Conservation (phyloP, 2,113 vertebrate species). For the Misgurnus mizolepis region DNA sequence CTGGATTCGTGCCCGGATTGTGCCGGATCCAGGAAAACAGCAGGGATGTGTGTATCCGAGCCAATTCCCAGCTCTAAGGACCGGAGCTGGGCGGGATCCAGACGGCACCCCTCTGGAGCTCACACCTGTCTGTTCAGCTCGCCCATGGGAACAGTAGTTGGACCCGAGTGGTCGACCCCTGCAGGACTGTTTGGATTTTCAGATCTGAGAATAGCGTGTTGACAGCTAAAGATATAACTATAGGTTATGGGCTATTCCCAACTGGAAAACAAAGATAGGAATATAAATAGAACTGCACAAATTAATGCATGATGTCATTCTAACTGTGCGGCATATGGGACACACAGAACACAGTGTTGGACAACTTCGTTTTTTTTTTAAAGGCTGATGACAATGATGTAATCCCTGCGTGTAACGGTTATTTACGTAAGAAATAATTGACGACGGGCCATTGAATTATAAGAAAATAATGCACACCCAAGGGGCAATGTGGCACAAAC, state of each 20-base stretch:
- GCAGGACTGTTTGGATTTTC: slow-evolving; percentile 17
- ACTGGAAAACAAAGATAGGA: background rate
- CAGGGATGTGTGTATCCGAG: slow-evolving; percentile 49
- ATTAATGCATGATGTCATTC: slow-evolving; percentile 17
- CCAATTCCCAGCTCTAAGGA: slow-evolving; percentile 46
- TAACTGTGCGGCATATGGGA: slow-evolving; percentile 3
- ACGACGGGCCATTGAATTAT: too few relatives aligned
- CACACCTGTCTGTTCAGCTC: slow-evolving; percentile 50
- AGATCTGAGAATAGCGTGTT: slow-evolving; percentile 4
- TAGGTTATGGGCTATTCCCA: background rate
- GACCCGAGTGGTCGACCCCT: background rate
- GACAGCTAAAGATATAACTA: slow-evolving; percentile 11
- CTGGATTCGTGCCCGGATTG: slow-evolving; percentile 46
- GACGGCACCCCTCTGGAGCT: slow-evolving; percentile 41
- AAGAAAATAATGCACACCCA: too few relatives aligned
- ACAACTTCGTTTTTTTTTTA: slow-evolving; percentile 3
- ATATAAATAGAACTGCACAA: background rate
- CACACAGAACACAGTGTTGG: background rate
- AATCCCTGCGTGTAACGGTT: too few relatives aligned
- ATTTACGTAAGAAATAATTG: too few relatives aligned
- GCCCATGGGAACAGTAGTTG: slow-evolving; percentile 17
- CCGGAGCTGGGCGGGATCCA: slow-evolving; percentile 47
- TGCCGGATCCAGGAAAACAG: slow-evolving; percentile 39
- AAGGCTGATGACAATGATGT: background rate
- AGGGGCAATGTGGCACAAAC: too few relatives aligned